Evolutionary conservation across 92 coral and sea anemone genomes (phyloP), one percentile per base, ranked within the genome.

Genomic region (Umimayanthus chanpuru): DNA sequence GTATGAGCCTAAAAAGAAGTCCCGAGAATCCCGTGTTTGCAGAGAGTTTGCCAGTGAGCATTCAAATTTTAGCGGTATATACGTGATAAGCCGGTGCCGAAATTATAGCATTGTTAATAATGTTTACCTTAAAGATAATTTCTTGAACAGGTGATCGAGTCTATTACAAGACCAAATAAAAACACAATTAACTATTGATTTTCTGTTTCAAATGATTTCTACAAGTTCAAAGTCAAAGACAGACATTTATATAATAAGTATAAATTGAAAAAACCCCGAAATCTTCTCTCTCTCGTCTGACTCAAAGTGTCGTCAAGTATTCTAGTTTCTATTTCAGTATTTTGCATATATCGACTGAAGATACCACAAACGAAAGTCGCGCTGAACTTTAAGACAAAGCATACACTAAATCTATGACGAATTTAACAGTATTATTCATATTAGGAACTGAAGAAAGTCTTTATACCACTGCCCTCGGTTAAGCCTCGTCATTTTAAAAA

Each of bases 61-160:
- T 6, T 20, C 68, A 61, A 61, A 61, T 61, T 18, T 18, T 61
- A 61, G 68, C 8, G 68, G 68, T 61, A 3, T 18, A 75, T 36
- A 39, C 18, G 49, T 25, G 12, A 38, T 36, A 39, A 14, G 49
- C 50, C 50, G 25, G 79, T 15, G 49, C 43, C n/a, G 39, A 71
- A n/a, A 8, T 29, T 26, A 36, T 38, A 74, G n/a, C 79, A 41
- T 36, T 41, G 79, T 36, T 41, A 74, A 16, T 74, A 23, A n/a
- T 47, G 38, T 80, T 80, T 78, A 78, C 81, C 3, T 30, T 53
- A 6, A 20, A 55, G 9, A 76, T 76, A 36, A 26, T 81, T 20
- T 36, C 50, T 56, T 81, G 85, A 32, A 53, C 73, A 81, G 85
- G 23, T 81, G 85, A 81, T 56, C 70, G 39, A 81, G 25, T 21